Conservation (phyloP, 2,113 vertebrate species). For the Platysteira castanea region DNA sequence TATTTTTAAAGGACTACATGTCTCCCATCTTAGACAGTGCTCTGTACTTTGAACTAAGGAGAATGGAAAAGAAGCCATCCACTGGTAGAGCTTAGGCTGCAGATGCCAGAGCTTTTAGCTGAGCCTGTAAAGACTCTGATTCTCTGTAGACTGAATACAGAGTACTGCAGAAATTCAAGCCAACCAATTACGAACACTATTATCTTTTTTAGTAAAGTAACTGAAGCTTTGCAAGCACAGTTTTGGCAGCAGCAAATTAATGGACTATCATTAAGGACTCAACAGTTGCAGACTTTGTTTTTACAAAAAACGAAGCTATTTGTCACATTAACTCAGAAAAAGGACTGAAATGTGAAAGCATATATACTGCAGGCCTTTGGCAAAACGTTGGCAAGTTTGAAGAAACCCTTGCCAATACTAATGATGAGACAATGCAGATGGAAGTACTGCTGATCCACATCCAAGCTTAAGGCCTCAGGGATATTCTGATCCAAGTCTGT, state of each 20-base stretch:
- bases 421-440: background rate
- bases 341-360: background rate
- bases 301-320: background rate
- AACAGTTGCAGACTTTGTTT: constrained; percentile 11
- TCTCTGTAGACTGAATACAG: background rate
- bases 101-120: background rate
- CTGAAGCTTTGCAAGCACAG: background rate
- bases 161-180: background rate
- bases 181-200: background rate
- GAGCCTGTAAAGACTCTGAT: background rate
- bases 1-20: background rate
- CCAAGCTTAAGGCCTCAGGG: background rate
- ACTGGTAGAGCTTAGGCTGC: background rate
- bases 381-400: background rate
- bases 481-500: background rate
- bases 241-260: constrained; percentile 30
- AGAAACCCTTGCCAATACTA: background rate
- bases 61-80: background rate
- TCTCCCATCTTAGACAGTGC: background rate
- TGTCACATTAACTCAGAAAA: background rate
- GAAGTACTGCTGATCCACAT: background rate
- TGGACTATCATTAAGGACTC: background rate
- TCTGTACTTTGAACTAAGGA: background rate
- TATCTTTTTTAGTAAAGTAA: background rate
- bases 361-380: background rate